Conservation (phyloP, 2,888 invertebrate species). For the Phortica magna region DNA sequence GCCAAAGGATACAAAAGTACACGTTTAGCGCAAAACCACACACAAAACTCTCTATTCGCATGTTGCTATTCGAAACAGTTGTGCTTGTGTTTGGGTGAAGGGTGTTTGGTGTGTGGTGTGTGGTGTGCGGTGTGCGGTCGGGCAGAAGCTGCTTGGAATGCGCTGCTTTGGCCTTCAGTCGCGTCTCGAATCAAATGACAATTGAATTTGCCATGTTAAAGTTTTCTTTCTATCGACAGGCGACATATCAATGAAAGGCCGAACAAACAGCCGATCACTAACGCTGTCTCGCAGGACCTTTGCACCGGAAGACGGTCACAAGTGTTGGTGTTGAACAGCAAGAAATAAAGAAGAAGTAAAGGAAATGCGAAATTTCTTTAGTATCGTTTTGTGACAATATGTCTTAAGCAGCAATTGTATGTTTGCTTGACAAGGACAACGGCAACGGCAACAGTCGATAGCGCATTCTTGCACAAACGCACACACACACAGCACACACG, state of each 20-base stretch:
- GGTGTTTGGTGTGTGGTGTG: too few relatives aligned
- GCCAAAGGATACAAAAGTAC: conserved; percentile 28
- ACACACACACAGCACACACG: not conserved
- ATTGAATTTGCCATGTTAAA: conserved; percentile 75
- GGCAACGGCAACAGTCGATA: conserved; percentile 36
- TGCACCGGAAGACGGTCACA: not conserved
- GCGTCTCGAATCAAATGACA: conserved; percentile 66
- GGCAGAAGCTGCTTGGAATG: conserved; percentile 5
- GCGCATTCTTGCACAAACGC: conserved; percentile 16
- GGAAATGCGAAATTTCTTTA: not conserved
- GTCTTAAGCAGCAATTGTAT: conserved; percentile 13
- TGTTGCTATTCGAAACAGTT: not conserved
- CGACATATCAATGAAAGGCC: conserved; percentile 32
- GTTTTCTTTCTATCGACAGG: conserved; percentile 56
- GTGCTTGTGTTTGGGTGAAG: too few relatives aligned
- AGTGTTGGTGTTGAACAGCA: not conserved
- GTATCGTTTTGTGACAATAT: conserved; percentile 53
- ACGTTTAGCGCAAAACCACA: not conserved
- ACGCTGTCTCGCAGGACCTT: not conserved
- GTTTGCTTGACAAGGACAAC: conserved; percentile 39
- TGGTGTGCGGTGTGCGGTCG: too few relatives aligned
- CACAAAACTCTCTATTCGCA: not conserved
- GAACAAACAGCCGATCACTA: conserved; percentile 28
- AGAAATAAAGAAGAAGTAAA: not conserved
- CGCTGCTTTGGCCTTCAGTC: conserved; percentile 1